phyloP scores from a whole-genome alignment of 2,113 vertebrate genomes.

The Tetraodon nigroviridis region DNA sequence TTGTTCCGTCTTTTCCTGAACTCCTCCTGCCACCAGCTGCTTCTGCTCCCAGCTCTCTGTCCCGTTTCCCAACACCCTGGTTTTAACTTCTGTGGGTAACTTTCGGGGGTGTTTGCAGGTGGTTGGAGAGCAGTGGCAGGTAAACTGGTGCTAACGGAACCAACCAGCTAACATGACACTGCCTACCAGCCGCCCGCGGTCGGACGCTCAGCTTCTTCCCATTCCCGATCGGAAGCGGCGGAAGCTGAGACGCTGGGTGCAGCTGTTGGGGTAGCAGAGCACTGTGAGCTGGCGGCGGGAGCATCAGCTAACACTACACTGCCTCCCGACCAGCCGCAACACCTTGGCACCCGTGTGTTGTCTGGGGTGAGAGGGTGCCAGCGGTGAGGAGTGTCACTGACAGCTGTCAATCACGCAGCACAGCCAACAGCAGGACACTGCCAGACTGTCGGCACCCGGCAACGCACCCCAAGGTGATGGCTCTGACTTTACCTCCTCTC shows the following conservation, averaged over 20 bases:
- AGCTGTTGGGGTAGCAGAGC: constrained; percentile 77
- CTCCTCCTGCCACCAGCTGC: too few species aligned
- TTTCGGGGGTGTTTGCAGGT: constrained; percentile 22
- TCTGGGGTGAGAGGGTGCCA: constrained; percentile 10
- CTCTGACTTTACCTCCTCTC: background rate
- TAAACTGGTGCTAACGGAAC: constrained; percentile 61
- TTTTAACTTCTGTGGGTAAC: too few species aligned
- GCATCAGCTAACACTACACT: constrained; percentile 91
- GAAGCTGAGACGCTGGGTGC: background rate
- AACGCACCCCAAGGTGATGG: too few species aligned
- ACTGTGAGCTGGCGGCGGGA: constrained; percentile 55
- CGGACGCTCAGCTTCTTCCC: background rate
- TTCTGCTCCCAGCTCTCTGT: too few species aligned
- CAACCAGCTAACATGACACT: constrained; percentile 82
- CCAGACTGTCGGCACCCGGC: constrained; percentile 50
- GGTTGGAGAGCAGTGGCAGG: constrained; percentile 69
- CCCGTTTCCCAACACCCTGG: too few species aligned
- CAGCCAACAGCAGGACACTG: constrained; percentile 78
- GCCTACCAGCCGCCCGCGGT: constrained; percentile 70
- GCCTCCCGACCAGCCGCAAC: constrained; percentile 76
- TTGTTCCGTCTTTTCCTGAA: too few species aligned
- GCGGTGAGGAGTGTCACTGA: constrained; percentile 71
- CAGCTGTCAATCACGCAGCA: constrained; percentile 64
- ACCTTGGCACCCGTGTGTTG: background rate
- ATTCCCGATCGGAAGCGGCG: too few species aligned